Percentiles rank a stretch among this genome's conserved stretches.
These are phyloP conservation scores for Drosophila asahinai DNA, from an alignment of 1,140 invertebrate genomes.

Conservation along the genomic window DNA sequence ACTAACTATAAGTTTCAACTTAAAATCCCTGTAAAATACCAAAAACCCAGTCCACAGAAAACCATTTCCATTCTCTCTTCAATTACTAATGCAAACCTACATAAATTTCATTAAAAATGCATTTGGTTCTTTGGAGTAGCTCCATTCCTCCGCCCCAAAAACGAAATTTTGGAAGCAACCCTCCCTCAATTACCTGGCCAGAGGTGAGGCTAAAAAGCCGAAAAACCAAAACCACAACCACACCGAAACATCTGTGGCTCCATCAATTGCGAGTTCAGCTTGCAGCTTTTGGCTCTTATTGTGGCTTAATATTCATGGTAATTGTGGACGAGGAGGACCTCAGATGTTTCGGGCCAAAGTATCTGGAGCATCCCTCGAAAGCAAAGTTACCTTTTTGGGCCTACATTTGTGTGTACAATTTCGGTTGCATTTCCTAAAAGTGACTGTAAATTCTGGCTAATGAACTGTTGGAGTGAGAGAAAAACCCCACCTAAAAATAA, in stretches of 20 bases:
- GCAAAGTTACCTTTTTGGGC: constrained; percentile 64
- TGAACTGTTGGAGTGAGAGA: constrained; percentile 59
- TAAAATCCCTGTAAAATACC: background rate
- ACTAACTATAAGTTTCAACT: too few species aligned
- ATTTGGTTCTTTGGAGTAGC: constrained; percentile 50
- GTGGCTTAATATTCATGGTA: constrained; percentile 76
- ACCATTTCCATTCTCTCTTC: constrained; percentile 25
- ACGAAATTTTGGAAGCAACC: constrained; percentile 46
- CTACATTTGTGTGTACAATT: constrained; percentile 55
- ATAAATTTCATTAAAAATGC: constrained; percentile 82
- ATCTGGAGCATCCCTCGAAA: constrained; percentile 54
- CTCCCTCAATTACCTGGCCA: constrained; percentile 42
- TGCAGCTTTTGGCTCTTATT: constrained; percentile 53
- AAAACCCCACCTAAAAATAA: constrained; percentile 10
- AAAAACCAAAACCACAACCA: constrained; percentile 40
- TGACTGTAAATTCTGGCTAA: constrained; percentile 71
- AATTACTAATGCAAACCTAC: constrained; percentile 62
- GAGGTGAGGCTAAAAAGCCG: constrained; percentile 30
- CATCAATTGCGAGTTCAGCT: constrained; percentile 66
- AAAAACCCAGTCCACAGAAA: background rate
- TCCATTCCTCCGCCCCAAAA: background rate
- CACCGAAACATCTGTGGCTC: constrained; percentile 61
- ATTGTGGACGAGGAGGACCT: constrained; percentile 59
- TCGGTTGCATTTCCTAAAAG: constrained; percentile 57
- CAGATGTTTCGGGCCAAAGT: constrained; percentile 61